Conservation (phyloP, 2,888 invertebrate genomes). For the Nemoura dubitans region DNA sequence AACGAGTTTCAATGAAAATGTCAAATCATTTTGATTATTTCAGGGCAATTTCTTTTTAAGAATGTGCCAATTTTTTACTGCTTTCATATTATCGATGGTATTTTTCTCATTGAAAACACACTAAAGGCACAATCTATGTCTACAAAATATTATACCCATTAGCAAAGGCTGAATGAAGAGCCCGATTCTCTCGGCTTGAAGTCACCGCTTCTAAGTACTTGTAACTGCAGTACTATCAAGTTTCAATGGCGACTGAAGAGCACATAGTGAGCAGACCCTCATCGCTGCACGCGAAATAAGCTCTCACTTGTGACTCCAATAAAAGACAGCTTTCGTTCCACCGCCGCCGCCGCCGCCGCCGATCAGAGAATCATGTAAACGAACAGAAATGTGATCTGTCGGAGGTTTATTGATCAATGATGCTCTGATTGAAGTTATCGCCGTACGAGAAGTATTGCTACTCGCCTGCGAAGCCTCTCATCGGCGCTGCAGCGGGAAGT, state of each 20-base stretch:
- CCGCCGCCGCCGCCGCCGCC: no score
- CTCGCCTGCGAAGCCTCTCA: conserved; percentile 36
- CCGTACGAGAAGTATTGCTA: conserved; percentile 15
- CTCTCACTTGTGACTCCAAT: not conserved
- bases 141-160: not conserved
- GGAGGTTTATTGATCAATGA: not conserved
- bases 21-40: conserved; percentile 17
- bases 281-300: not conserved
- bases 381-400: not conserved
- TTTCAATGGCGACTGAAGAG: not conserved
- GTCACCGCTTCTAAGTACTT: not conserved
- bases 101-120: not conserved
- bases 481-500: not conserved
- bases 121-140: not conserved
- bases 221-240: not conserved
- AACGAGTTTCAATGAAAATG: not conserved
- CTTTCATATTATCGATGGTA: not conserved
- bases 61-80: not conserved
- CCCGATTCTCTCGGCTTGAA: not conserved
- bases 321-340: not conserved
- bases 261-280: not conserved
- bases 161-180: not conserved
- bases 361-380: not conserved
- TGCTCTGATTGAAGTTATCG: conserved; percentile 10
- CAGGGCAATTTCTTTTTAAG: not conserved